These are phyloP conservation scores for Aphis gossypii DNA, from an alignment of 1,140 invertebrate species.

Conservation along the genomic window DNA sequence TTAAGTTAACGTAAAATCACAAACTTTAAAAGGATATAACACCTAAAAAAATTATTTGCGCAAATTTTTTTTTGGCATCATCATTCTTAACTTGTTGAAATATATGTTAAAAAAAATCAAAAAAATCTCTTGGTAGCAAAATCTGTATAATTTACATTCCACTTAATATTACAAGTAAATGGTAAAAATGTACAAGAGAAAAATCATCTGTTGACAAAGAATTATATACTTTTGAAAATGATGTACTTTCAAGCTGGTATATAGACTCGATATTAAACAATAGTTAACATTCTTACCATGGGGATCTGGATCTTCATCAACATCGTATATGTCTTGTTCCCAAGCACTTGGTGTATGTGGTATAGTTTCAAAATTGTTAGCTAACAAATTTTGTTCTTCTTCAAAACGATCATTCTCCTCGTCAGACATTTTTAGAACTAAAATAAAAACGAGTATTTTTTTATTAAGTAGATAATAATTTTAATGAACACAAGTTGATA, in stretches of 20 bases:
- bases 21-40: too few species aligned
- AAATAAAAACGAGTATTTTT: neutral
- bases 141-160: too few species aligned
- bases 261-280: neutral
- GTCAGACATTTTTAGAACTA: slow-evolving; percentile 27
- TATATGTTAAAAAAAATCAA: too few species aligned
- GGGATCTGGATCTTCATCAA: slow-evolving; percentile 66
- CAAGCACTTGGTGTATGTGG: slow-evolving; percentile 64
- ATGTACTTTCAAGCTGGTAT: neutral
- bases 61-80: too few species aligned
- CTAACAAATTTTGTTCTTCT: slow-evolving; percentile 29
- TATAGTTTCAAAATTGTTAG: neutral
- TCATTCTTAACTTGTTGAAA: too few species aligned
- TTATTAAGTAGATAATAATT: neutral
- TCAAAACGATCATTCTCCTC: slow-evolving; percentile 42
- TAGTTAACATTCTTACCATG: slow-evolving; percentile 64
- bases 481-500: neutral
- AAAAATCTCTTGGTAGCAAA: too few species aligned
- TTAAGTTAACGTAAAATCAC: too few species aligned
- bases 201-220: neutral
- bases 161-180: neutral
- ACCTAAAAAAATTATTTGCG: too few species aligned
- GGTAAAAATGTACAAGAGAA: neutral
- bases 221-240: neutral
- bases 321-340: slow-evolving; percentile 67